Evolutionary conservation across 1,140 invertebrate genomes (phyloP), one percentile per base, ranked within the genome.

Genomic region (Aphelenchoides fujianensis): DNA sequence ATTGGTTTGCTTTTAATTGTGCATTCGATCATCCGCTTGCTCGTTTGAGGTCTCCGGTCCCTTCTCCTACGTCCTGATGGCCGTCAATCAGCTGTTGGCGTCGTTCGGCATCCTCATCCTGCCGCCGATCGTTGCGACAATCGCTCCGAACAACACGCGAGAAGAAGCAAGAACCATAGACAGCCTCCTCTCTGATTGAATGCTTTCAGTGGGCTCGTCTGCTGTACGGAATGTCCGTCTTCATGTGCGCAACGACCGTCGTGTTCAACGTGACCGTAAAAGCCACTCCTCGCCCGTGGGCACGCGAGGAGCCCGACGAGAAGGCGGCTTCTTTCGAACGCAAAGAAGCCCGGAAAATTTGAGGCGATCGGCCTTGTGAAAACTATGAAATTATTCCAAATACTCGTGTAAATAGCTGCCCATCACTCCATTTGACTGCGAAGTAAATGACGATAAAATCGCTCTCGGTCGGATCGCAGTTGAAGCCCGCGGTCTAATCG

Each of bases 1-100:
- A 37, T 53, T 80, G 53, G 78, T 80, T 19, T 66, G 30, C 1
- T 66, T 41, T 1, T 0, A 68, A 68, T 67, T 61, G 16, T 30
- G 27, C 0, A 62, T 66, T 69, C 0, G 3, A 3, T 5, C 34
- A 23, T 52, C 2, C 2, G 31, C 23, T 23, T 30, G 32, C 16
- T 62, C 31, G 3, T 27, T 79, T 35, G 48, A 78, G 77, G 71
- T 78, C 32, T 68, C 71, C 41, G 66, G 76, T n/a, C 76, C 74
- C 57, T 66, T 72, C 55, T 53, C 68, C 16, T 66, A 74, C 32
- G 70, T 78, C 28, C 67, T 78, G 5, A 71, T 78, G 66, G 54
- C 76, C 9, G 63, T 74, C 12, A 57, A 74, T 37, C 67, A 68
- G 3, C 61, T 79, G 23, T 54, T 69, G 34, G 32, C 41, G n/a